Evolutionary conservation across 2,888 invertebrate genomes (phyloP).

Genomic region (Microctonus brassicae): DNA sequence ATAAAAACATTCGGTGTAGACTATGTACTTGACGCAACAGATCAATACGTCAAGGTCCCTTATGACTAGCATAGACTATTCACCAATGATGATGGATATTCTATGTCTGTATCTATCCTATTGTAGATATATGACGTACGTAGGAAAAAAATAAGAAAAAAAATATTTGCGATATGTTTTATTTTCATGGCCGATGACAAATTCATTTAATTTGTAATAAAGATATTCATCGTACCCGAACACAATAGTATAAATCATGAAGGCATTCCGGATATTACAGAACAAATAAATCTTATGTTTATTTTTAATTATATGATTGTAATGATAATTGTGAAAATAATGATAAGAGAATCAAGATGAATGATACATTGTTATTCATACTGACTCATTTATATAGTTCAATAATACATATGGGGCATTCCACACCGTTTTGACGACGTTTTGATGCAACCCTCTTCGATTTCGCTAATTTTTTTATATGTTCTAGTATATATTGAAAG

Average conservation of each 20-base stretch:
- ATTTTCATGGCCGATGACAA: slow-evolving; percentile 3
- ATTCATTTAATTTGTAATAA: not conserved
- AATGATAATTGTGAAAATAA: too few species aligned
- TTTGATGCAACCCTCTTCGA: too few species aligned
- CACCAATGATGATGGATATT: too few species aligned
- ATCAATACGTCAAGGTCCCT: not conserved
- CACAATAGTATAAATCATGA: not conserved
- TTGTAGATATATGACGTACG: not conserved
- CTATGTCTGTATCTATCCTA: not conserved
- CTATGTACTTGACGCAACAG: not conserved
- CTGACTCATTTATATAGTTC: too few species aligned
- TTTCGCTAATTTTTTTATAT: too few species aligned
- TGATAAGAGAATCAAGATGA: too few species aligned
- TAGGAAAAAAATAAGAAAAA: not conserved
- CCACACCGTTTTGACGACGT: too few species aligned
- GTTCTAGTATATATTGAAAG: too few species aligned
- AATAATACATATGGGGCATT: too few species aligned
- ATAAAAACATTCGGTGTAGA: not conserved
- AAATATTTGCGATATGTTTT: not conserved
- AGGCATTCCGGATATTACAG: not conserved
- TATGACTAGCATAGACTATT: not conserved
- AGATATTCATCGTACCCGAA: not conserved
- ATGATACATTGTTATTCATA: too few species aligned
- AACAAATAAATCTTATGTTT: not conserved
- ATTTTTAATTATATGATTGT: not conserved